Evolutionary conservation across 2,113 vertebrate species (phyloP).

Genomic region (Lampris megalopsis): DNA sequence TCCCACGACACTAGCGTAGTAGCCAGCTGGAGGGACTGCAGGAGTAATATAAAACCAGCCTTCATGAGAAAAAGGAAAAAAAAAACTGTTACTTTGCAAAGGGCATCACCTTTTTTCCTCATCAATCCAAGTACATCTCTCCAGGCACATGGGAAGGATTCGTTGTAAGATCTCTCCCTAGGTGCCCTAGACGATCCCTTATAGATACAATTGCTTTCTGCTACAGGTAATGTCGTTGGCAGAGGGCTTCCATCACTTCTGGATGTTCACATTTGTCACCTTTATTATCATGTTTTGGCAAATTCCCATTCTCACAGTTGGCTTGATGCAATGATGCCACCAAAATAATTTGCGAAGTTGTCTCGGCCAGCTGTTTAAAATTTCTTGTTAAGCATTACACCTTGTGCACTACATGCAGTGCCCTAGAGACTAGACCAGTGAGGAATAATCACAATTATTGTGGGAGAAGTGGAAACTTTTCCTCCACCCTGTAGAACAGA

Average conservation of each 20-base stretch:
- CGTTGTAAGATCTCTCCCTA: not conserved
- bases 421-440: not conserved
- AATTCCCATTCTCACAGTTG: not conserved
- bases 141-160: not conserved
- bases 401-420: not conserved
- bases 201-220: conserved; percentile 11
- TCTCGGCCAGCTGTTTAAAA: not conserved
- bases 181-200: not conserved
- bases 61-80: not conserved
- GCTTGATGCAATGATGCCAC: not conserved
- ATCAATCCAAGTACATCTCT: not conserved
- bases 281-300: not conserved
- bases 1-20: not conserved
- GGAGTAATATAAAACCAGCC: not conserved
- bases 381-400: not conserved
- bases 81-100: not conserved
- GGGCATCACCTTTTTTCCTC: not conserved
- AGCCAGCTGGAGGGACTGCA: not conserved
- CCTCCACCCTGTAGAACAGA: conserved; percentile 36
- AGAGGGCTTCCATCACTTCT: not conserved
- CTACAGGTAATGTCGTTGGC: not conserved
- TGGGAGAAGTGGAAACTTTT: conserved; percentile 39
- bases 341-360: not conserved
- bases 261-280: not conserved
- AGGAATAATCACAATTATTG: conserved; percentile 37